These are phyloP conservation scores for Drosophila kanekoi DNA, from an alignment of 2,888 invertebrate genomes.

Conservation along the genomic window DNA sequence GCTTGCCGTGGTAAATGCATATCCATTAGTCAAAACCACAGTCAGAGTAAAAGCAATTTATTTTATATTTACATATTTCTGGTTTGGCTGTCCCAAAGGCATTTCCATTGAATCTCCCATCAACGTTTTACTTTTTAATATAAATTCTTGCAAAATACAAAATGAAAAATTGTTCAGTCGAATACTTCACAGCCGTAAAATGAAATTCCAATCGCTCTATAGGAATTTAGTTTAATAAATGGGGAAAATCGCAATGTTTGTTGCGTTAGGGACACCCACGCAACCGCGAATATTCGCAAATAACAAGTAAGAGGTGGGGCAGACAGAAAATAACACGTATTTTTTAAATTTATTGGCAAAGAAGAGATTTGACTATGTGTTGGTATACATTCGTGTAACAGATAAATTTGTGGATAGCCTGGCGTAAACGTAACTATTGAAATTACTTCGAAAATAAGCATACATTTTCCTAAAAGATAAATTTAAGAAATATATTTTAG, in stretches of 20 bases:
- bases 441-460: not conserved
- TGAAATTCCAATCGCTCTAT: slow-evolving; percentile 10
- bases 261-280: slow-evolving; percentile 26
- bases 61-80: not conserved
- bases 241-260: slow-evolving; percentile 18
- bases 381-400: too few relatives aligned
- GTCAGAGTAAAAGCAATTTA: too few relatives aligned
- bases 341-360: not conserved
- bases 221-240: slow-evolving; percentile 34
- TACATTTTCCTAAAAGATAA: too few relatives aligned
- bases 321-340: slow-evolving; percentile 31
- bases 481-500: too few relatives aligned
- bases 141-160: slow-evolving; percentile 15
- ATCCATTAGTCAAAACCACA: not conserved
- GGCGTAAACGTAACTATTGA: slow-evolving; percentile 2
- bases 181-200: slow-evolving; percentile 15
- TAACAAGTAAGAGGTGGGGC: not conserved
- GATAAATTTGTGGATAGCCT: not conserved
- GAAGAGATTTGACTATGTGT: not conserved
- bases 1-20: not conserved
- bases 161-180: slow-evolving; percentile 20
- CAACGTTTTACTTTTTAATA: slow-evolving; percentile 15
- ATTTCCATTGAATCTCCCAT: not conserved
- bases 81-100: not conserved
- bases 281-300: not conserved